phyloP scores from a whole-genome alignment of 2,797 vertebrate species.

The Helostoma temminkii region DNA sequence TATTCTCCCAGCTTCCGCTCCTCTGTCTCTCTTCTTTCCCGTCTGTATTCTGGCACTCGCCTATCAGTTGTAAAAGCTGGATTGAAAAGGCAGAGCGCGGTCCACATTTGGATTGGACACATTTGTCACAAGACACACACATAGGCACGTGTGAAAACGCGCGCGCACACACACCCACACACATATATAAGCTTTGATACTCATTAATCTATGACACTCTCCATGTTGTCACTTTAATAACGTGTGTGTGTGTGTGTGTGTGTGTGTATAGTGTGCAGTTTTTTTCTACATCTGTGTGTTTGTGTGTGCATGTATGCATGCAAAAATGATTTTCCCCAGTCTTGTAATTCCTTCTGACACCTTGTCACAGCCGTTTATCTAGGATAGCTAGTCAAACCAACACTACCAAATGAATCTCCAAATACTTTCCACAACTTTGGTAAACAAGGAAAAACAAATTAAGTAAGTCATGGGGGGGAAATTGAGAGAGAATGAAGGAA shows the following conservation, averaged over 20 bases:
- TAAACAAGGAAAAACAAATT: neutral
- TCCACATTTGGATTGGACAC: slow-evolving; percentile 10
- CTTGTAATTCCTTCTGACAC: slow-evolving; percentile 11
- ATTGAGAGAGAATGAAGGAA: neutral
- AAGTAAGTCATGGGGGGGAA: neutral
- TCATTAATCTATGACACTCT: neutral
- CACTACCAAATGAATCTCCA: neutral
- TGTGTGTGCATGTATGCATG: neutral
- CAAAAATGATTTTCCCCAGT: slow-evolving; percentile 5
- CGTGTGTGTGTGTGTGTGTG: too few relatives aligned
- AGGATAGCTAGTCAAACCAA: slow-evolving; percentile 6
- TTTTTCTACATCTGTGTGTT: neutral
- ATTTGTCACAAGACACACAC: slow-evolving; percentile 17
- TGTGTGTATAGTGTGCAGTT: neutral
- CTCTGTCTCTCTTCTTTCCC: neutral
- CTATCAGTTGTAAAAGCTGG: neutral
- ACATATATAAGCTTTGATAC: neutral
- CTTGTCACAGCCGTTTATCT: slow-evolving; percentile 26
- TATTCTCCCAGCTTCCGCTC: too few relatives aligned
- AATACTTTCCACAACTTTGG: neutral
- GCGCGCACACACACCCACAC: too few relatives aligned
- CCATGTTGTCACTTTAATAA: neutral
- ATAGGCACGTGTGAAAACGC: neutral
- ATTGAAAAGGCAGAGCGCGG: slow-evolving; percentile 2
- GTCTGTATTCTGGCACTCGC: neutral